Percentiles rank a stretch among this genome's conserved stretches.
phyloP scores from a whole-genome alignment of 2,797 vertebrate genomes.

The Gouania willdenowi region DNA sequence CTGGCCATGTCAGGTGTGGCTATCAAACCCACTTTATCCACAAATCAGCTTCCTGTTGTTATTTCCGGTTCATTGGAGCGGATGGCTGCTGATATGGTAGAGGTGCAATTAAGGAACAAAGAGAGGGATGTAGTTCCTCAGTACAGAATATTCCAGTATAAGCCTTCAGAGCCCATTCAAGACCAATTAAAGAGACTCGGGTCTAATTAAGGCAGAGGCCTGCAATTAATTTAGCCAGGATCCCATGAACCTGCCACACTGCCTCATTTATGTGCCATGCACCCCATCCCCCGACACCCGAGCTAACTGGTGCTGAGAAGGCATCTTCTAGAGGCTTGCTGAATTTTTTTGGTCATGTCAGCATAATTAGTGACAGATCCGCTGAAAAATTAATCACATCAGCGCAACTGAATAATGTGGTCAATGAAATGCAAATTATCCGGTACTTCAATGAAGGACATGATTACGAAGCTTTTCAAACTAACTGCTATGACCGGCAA shows the following conservation, averaged over 20 bases:
- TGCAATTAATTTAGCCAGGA: constrained; percentile 72
- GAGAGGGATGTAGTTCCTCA: constrained; percentile 3
- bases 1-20: constrained; percentile 63
- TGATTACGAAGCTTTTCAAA: constrained; percentile 16
- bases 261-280: constrained; percentile 44
- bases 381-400: constrained; percentile 67
- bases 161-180: constrained; percentile 70
- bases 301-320: constrained; percentile 55
- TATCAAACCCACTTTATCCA: constrained; percentile 75
- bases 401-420: constrained; percentile 31
- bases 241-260: constrained; percentile 55
- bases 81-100: constrained; percentile 20
- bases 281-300: constrained; percentile 25
- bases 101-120: no score
- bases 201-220: constrained; percentile 74
- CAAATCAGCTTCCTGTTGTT: constrained; percentile 70
- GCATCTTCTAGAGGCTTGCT: constrained; percentile 54
- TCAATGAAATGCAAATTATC: constrained; percentile 53
- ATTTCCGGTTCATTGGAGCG: constrained; percentile 57
- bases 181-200: constrained; percentile 71
- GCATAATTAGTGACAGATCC: constrained; percentile 68
- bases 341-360: constrained; percentile 59
- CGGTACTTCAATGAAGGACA: constrained; percentile 26
- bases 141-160: constrained; percentile 48
- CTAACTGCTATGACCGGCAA: not conserved